phyloP scores from a whole-genome alignment of 2,113 vertebrate genomes.

The Toxotes chatareus region DNA sequence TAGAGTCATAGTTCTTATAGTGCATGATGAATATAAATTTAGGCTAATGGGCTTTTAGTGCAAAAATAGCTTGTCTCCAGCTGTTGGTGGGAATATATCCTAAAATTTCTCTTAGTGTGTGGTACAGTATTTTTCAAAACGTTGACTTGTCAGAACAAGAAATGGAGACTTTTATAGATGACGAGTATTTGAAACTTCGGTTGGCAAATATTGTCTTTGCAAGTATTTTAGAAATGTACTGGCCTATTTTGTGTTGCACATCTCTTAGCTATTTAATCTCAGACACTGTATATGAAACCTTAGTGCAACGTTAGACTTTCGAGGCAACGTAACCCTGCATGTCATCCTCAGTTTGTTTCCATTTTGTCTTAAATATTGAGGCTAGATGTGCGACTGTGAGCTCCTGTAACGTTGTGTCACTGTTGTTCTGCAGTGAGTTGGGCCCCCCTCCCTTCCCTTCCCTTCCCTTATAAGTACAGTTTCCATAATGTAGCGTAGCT shows the following conservation, averaged over 20 bases:
- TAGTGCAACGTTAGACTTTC: conserved; percentile 39
- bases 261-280: conserved; percentile 50
- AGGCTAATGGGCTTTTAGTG: conserved; percentile 59
- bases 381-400: conserved; percentile 37
- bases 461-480: conserved; percentile 7
- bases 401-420: conserved; percentile 31
- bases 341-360: conserved; percentile 66
- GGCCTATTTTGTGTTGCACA: conserved; percentile 69
- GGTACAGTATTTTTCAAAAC: conserved; percentile 58
- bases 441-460: neutral
- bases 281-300: conserved; percentile 54
- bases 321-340: conserved; percentile 67
- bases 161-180: conserved; percentile 9
- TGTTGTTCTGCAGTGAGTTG: neutral
- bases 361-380: conserved; percentile 50
- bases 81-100: conserved; percentile 52
- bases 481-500: conserved; percentile 51
- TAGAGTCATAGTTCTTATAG: conserved; percentile 60
- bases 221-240: conserved; percentile 50
- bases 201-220: conserved; percentile 47
- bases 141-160: conserved; percentile 40
- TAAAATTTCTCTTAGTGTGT: conserved; percentile 46
- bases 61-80: conserved; percentile 49
- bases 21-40: conserved; percentile 71
- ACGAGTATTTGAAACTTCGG: conserved; percentile 47